A percentile compares a stretch with the other conserved stretches of the same genome.
These are phyloP conservation scores for Nothocercus nigrocapillus DNA, from an alignment of 2,113 vertebrate genomes.

Conservation along the genomic window DNA sequence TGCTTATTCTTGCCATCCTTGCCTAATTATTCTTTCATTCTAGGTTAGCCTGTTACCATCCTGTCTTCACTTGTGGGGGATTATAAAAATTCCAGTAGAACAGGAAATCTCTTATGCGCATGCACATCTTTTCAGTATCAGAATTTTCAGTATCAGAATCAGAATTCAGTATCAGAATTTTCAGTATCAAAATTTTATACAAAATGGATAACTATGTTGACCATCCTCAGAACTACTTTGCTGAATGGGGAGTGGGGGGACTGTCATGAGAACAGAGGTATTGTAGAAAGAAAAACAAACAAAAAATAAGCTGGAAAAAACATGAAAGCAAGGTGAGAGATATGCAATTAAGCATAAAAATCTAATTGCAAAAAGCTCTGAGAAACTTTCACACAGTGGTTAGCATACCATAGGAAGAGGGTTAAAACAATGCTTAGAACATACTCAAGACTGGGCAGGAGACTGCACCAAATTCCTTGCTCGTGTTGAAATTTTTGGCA, in stretches of 20 bases:
- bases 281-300: too few relatives aligned
- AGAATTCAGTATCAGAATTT: fast-evolving
- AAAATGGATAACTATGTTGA: neutral
- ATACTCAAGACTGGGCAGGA: neutral
- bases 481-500: conserved; percentile 14
- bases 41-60: neutral
- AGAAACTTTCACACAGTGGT: neutral
- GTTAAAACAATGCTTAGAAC: neutral
- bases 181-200: fast-evolving
- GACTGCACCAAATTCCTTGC: neutral
- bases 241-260: neutral
- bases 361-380: neutral
- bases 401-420: neutral
- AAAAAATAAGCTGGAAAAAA: too few relatives aligned
- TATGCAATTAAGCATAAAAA: neutral
- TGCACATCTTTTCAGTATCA: neutral
- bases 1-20: neutral
- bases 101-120: neutral
- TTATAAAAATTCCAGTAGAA: neutral
- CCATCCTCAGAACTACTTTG: neutral
- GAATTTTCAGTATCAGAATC: fast-evolving
- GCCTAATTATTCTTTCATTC: neutral
- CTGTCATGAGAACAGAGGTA: neutral
- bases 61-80: neutral
- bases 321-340: neutral